These are phyloP conservation scores for Cheilosia grossa DNA, from an alignment of 2,888 invertebrate species.

Conservation along the genomic window DNA sequence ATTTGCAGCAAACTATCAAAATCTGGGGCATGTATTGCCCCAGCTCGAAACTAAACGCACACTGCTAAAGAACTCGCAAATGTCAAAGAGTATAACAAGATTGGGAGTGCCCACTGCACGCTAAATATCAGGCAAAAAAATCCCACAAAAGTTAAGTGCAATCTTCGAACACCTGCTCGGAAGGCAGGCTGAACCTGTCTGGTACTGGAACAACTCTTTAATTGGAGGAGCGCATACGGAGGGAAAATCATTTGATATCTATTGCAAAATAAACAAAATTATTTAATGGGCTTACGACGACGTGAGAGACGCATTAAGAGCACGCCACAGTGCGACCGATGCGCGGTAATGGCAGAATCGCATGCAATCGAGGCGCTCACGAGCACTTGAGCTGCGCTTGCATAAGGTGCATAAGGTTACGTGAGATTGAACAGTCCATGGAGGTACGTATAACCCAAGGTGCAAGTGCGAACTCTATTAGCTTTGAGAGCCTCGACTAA, in stretches of 20 bases:
- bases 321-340: constrained; percentile 46
- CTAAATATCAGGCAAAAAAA: constrained; percentile 40
- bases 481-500: constrained; percentile 67
- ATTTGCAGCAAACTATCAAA: constrained; percentile 64
- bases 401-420: constrained; percentile 52
- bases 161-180: constrained; percentile 66
- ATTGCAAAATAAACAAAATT: constrained; percentile 50
- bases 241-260: constrained; percentile 48
- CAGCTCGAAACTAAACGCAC: constrained; percentile 49
- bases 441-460: constrained; percentile 37
- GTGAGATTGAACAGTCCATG: constrained; percentile 23
- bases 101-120: constrained; percentile 61
- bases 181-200: neutral
- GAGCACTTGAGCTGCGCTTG: constrained; percentile 58
- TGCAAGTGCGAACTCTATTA: constrained; percentile 74
- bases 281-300: constrained; percentile 46
- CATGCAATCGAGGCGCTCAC: constrained; percentile 55
- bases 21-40: constrained; percentile 69
- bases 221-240: constrained; percentile 32
- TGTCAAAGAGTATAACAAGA: constrained; percentile 61
- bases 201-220: constrained; percentile 43
- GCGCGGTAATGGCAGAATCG: constrained; percentile 42
- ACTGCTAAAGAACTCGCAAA: constrained; percentile 37
- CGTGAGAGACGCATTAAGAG: constrained; percentile 48
- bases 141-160: constrained; percentile 17